Conservation (phyloP, 2,888 invertebrate species). For the Theodoxus fluviatilis region DNA sequence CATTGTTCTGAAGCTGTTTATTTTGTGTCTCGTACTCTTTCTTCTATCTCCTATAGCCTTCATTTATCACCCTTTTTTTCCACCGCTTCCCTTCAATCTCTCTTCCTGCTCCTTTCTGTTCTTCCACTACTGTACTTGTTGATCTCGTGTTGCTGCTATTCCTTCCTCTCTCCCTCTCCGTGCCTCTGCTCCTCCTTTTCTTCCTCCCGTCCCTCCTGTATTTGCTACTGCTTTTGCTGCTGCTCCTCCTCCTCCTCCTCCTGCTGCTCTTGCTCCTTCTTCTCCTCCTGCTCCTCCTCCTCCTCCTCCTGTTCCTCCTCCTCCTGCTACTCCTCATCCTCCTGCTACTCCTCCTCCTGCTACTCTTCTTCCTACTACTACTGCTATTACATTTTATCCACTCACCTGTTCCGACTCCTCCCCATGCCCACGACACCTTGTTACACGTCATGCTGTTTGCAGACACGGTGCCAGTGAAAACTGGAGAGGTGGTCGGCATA, state of each 20-base stretch:
- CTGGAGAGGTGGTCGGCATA: background rate
- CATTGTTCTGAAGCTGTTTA: too few relatives aligned
- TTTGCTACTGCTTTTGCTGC: background rate
- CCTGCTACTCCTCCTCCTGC: background rate
- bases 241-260: background rate
- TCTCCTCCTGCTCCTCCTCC: background rate
- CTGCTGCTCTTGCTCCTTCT: background rate
- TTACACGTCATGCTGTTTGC: background rate
- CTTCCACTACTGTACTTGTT: background rate
- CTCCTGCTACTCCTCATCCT: background rate
- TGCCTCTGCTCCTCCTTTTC: background rate
- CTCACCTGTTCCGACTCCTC: background rate
- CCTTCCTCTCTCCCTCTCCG: background rate
- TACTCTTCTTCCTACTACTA: background rate
- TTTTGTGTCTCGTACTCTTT: conserved; percentile 11
- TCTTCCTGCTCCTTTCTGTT: background rate
- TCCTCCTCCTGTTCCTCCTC: background rate
- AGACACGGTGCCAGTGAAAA: background rate
- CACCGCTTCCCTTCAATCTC: background rate
- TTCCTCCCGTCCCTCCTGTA: background rate
- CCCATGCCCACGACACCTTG: background rate
- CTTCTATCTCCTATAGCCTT: background rate
- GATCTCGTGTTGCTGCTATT: too few relatives aligned
- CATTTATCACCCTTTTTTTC: background rate
- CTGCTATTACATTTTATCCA: background rate